These are phyloP conservation scores for Acanthosepion esculentum DNA, from an alignment of 2,888 invertebrate genomes.

Conservation along the genomic window DNA sequence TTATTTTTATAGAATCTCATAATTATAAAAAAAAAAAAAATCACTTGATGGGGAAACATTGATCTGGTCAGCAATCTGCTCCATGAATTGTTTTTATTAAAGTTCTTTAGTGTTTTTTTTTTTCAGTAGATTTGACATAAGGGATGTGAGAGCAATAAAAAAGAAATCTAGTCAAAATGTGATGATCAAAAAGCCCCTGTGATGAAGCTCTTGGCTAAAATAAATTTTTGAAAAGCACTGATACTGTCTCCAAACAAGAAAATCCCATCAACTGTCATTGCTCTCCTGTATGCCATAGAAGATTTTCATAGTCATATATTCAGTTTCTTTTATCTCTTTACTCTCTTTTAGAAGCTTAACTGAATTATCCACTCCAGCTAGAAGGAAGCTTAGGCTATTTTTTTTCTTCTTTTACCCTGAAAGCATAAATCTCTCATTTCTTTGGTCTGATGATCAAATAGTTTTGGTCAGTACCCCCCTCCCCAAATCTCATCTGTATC, in stretches of 20 bases:
- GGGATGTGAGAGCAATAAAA: too few species aligned
- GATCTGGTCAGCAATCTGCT: too few species aligned
- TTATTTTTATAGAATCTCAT: too few species aligned
- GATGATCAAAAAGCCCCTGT: too few species aligned
- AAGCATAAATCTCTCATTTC: not conserved
- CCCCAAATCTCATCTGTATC: not conserved
- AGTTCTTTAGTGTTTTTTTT: too few species aligned
- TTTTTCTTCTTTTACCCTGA: not conserved
- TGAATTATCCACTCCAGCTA: not conserved
- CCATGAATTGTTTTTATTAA: too few species aligned
- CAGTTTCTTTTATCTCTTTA: not conserved
- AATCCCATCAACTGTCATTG: not conserved
- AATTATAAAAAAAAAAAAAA: too few species aligned
- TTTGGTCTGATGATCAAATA: constrained; percentile 6
- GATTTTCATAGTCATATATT: not conserved
- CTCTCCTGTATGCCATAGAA: not conserved
- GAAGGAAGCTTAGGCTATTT: not conserved
- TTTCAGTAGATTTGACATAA: too few species aligned
- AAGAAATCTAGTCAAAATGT: too few species aligned
- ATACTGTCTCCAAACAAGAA: not conserved
- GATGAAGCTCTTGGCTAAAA: not conserved
- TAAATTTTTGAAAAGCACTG: not conserved
- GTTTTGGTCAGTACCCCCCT: not conserved
- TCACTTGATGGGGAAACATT: too few species aligned
- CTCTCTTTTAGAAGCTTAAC: constrained; percentile 6